A percentile compares a stretch with the other conserved stretches of the same genome.
phyloP scores from a whole-genome alignment of 2,113 vertebrate genomes.

The Hylia prasina region DNA sequence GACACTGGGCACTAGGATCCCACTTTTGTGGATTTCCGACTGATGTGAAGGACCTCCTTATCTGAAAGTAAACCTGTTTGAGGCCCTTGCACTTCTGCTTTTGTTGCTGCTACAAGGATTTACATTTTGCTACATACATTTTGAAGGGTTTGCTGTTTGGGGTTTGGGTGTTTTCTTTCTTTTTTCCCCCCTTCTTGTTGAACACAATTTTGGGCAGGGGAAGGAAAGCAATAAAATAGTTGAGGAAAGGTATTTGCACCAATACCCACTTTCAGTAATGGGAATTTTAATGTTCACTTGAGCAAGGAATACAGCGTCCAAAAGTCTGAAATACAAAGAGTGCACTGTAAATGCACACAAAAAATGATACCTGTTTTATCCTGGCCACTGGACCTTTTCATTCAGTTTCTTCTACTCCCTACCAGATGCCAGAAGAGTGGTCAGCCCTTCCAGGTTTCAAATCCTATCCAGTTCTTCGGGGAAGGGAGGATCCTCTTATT shows the following conservation, averaged over 20 bases:
- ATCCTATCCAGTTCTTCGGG: accelerated
- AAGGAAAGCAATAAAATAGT: neutral
- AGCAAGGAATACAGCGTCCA: neutral
- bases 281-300: neutral
- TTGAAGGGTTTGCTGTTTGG: neutral
- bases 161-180: neutral
- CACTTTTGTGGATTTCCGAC: neutral
- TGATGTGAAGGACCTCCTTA: neutral
- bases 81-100: neutral
- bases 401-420: neutral
- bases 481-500: neutral
- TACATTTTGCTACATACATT: neutral
- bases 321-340: neutral
- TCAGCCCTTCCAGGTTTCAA: neutral
- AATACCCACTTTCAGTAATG: neutral
- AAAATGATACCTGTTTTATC: neutral
- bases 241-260: neutral
- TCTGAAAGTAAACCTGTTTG: neutral
- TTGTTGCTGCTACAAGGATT: neutral
- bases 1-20: neutral
- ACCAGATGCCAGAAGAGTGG: neutral
- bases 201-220: neutral
- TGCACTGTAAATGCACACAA: neutral
- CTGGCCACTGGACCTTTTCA: neutral
- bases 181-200: neutral